Evolutionary conservation across 2,888 invertebrate genomes (phyloP), one percentile per base, ranked within the genome.

Genomic region (Clistopyga incitator): DNA sequence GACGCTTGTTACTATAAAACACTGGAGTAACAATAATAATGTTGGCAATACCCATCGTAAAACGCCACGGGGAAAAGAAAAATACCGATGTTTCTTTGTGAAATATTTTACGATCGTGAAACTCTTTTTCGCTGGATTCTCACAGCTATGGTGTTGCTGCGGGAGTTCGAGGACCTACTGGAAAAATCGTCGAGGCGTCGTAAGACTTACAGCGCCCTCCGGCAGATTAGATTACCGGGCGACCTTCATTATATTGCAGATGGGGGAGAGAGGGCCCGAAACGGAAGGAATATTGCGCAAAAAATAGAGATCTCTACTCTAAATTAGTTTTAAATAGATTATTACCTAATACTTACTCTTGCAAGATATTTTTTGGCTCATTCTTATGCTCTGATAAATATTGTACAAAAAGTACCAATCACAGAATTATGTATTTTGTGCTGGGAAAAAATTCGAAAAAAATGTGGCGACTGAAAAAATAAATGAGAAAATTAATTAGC

Each of bases 101-200:
- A 78, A 68, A 78, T 59, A 59, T 70, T 78, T 82, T 75, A 82
- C 70, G 82, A 82, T 45, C 75, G 70, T 64, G 75, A 65, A 75
- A 65, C 45, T 56, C 38, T 50, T 74, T 42, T 52, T 64, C 59
- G 29, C 50, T 29, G 25, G 29, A 23, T 78, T 56, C 75, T 74
- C 56, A 64, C 56, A 38, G 38, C 45, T 52, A 15, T n/a, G 34
- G 25, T 47, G 59, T 70, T 75, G n/a, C 45, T 25, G 47, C 2
- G 42, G 29, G 29, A 42, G 50, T 25, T 38, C 52, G 64, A 29
- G 42, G 15, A 52, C 34, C 13, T 52, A 18, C 34, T 25, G 15
- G 42, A 59, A 74, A 47, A 70, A 82, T 78, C 42, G 29, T 45
- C 45, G 38, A 38, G 18, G 1, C 11, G 52, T n/a, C 18, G 68